Evolutionary conservation across 2,113 vertebrate species (phyloP), one percentile per base, ranked within the genome.

Genomic region (Nanorana parkeri): DNA sequence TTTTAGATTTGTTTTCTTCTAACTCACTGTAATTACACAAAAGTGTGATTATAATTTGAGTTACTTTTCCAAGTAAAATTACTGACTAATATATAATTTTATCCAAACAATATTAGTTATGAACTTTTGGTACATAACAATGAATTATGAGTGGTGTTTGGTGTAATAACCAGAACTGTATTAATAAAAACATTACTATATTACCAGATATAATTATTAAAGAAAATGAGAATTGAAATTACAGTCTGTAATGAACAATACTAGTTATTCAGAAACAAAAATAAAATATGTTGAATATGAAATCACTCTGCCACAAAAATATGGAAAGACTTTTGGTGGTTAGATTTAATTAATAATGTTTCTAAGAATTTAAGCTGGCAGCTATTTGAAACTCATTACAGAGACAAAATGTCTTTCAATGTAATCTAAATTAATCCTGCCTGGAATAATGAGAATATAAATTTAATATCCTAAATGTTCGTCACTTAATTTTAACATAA

Each of bases 101-200:
- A 95, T 94, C 94, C 94, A 91, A 93, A 95, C 95, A 94, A 89
- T 91, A 95, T 95, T 95, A 95, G 92, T 92, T 92, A 92, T 87
- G 90, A 91, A 92, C 90, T 93, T 89, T 89, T 87, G 88, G 88
- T 92, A 91, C 92, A 94, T 93, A 95, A 94, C 90, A 95, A 95
- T 95, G 94, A 94, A 95, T 95, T 95, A 95, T 91, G 89, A 86
- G 89, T 88, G 86, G 90, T 89, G 90, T 91, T 90, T 29, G 51
- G 88, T 87, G 90, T 94, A 95, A 95, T 96, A 95, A 95, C 94
- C 89, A 92, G 89, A 89, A 93, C 88, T 90, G 89, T 78, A 16
- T 64, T 77, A 36, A 65, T n/a, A 11, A 66, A 54, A 26, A 54
- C 32, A 77, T 64, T 61, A 17, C 94, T 95, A 91, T 91, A 92